These are phyloP conservation scores for Telenomus remus DNA, from an alignment of 1,140 invertebrate species.

Conservation along the genomic window DNA sequence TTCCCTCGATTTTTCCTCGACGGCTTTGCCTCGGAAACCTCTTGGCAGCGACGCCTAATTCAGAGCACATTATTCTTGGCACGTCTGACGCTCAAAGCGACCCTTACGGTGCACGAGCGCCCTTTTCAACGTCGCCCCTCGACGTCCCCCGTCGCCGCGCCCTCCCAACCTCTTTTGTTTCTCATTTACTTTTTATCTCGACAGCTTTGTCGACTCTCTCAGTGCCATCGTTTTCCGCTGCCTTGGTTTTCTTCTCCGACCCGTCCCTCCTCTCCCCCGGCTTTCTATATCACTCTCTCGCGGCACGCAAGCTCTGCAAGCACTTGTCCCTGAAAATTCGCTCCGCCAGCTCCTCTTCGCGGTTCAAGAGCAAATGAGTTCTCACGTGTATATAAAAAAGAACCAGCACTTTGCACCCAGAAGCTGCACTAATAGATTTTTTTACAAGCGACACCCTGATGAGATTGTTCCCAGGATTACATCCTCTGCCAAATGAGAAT, in stretches of 20 bases:
- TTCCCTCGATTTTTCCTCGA: slow-evolving; percentile 71
- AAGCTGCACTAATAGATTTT: slow-evolving; percentile 40
- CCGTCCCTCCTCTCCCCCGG: slow-evolving; percentile 2
- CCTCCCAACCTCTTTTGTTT: slow-evolving; percentile 68
- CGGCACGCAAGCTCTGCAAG: slow-evolving; percentile 41
- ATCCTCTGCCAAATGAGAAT: slow-evolving; percentile 23
- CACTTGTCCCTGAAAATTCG: slow-evolving; percentile 46
- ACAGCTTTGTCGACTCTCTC: slow-evolving; percentile 50
- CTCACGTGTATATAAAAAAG: slow-evolving; percentile 29
- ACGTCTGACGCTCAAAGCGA: slow-evolving; percentile 69
- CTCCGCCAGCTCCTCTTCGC: slow-evolving; percentile 28
- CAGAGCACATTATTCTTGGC: slow-evolving; percentile 72
- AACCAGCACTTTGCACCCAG: slow-evolving; percentile 13
- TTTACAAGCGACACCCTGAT: slow-evolving; percentile 37
- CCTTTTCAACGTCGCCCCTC: slow-evolving; percentile 48
- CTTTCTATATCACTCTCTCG: slow-evolving; percentile 14
- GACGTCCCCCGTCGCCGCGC: slow-evolving; percentile 26
- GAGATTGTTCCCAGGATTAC: slow-evolving; percentile 36
- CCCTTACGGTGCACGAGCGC: slow-evolving; percentile 60
- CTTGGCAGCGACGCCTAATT: slow-evolving; percentile 64
- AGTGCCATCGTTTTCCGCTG: slow-evolving; percentile 9
- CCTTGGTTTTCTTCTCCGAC: slow-evolving; percentile 10
- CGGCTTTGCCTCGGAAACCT: slow-evolving; percentile 35
- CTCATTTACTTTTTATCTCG: slow-evolving; percentile 74
- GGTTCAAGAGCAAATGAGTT: slow-evolving; percentile 43